Conservation (phyloP, 2,113 vertebrate genomes). For the Mus spicilegus region DNA sequence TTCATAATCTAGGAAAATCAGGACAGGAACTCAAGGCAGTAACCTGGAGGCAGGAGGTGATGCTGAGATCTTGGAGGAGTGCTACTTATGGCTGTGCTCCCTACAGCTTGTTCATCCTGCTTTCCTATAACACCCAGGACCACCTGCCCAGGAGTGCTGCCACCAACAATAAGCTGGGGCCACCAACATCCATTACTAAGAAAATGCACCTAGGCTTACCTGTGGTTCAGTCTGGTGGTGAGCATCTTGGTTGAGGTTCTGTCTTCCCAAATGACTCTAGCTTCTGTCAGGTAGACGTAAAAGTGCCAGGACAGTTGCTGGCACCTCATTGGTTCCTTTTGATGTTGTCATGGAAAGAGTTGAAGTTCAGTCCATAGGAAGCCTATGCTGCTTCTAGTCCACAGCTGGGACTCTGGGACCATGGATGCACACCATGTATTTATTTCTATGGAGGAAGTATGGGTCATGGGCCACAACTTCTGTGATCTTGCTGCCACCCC, state of each 20-base stretch:
- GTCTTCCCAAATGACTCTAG: neutral
- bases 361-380: neutral
- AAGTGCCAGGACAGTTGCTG: neutral
- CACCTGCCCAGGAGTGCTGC: neutral
- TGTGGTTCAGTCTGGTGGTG: neutral
- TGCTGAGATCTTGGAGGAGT: neutral
- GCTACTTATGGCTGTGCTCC: neutral
- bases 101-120: neutral
- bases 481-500: neutral
- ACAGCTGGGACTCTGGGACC: neutral
- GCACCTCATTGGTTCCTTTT: neutral
- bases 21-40: neutral
- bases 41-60: neutral
- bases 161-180: neutral
- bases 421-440: neutral
- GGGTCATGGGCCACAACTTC: neutral
- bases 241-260: neutral
- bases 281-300: neutral
- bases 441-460: neutral
- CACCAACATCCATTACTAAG: neutral
- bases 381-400: neutral
- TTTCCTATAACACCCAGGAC: neutral
- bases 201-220: neutral
- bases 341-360: neutral
- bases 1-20: neutral